Percentiles rank a stretch among this genome's conserved stretches.
phyloP scores from a whole-genome alignment of 2,888 invertebrate genomes.

The Entomobrya multifasciata region DNA sequence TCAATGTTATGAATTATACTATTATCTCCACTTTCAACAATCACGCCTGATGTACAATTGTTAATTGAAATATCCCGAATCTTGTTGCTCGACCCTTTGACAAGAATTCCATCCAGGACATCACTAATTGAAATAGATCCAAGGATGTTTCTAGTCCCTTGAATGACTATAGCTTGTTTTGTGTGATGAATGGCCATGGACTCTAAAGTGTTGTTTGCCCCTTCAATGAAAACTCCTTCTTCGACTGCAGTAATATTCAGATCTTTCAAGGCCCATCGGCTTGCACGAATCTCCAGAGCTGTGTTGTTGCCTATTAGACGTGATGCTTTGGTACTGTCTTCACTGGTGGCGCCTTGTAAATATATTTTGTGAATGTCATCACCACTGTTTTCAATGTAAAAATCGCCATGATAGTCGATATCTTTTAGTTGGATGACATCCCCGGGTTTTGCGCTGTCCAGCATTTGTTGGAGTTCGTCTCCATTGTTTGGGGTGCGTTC shows the following conservation, averaged over 20 bases:
- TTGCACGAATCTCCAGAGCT: slow-evolving; percentile 62
- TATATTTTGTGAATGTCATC: slow-evolving; percentile 35
- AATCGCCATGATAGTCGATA: slow-evolving; percentile 67
- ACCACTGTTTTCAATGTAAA: slow-evolving; percentile 67
- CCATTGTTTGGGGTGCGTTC: slow-evolving; percentile 15
- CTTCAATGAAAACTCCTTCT: slow-evolving; percentile 67
- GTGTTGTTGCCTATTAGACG: slow-evolving; percentile 70
- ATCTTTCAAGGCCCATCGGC: slow-evolving; percentile 52
- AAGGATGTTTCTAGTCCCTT: slow-evolving; percentile 58
- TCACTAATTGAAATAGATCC: slow-evolving; percentile 70
- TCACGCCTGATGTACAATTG: slow-evolving; percentile 63
- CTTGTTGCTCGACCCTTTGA: slow-evolving; percentile 63
- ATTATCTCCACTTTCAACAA: slow-evolving; percentile 68
- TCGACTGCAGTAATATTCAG: slow-evolving; percentile 68
- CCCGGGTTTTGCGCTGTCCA: slow-evolving; percentile 59
- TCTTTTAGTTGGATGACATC: slow-evolving; percentile 63
- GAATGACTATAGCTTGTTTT: slow-evolving; percentile 66
- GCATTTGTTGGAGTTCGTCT: slow-evolving; percentile 35
- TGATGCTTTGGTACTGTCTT: slow-evolving; percentile 57
- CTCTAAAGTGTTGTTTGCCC: slow-evolving; percentile 57
- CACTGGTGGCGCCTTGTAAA: slow-evolving; percentile 57
- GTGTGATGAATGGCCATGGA: slow-evolving; percentile 62
- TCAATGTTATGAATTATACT: slow-evolving; percentile 70
- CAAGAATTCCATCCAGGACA: slow-evolving; percentile 65
- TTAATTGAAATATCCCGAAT: slow-evolving; percentile 61